These are phyloP conservation scores for Manis crassicaudata DNA, from an alignment of 2,797 vertebrate genomes.

Conservation along the genomic window DNA sequence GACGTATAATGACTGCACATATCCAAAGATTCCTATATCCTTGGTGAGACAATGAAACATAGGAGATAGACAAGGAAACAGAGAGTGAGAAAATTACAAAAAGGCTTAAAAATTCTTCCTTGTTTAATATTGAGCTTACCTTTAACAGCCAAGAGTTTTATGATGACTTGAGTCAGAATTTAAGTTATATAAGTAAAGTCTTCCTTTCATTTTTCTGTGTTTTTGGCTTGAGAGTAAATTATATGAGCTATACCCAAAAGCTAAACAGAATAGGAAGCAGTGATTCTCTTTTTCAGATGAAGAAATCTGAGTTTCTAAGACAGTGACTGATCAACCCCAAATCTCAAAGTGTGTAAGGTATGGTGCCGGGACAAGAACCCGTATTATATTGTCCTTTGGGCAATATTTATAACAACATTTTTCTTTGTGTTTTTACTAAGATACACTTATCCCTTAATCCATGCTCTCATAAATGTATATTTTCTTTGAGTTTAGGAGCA, in stretches of 20 bases:
- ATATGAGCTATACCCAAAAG: accelerated
- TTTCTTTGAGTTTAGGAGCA: neutral
- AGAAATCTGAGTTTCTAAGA: neutral
- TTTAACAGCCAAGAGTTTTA: neutral
- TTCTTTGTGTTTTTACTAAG: neutral
- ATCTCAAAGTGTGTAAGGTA: neutral
- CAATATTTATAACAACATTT: neutral
- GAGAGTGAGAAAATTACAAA: neutral
- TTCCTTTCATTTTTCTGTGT: neutral
- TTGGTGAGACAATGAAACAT: neutral
- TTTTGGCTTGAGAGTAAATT: neutral
- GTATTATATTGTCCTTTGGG: neutral
- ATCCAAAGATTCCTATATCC: neutral
- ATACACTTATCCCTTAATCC: neutral
- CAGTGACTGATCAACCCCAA: neutral
- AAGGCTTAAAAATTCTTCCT: neutral
- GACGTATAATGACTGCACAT: neutral
- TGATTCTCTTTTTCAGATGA: neutral
- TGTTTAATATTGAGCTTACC: neutral
- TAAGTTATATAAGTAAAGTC: neutral
- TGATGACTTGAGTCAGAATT: neutral
- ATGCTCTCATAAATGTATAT: neutral
- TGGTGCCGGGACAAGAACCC: neutral
- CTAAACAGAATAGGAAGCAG: neutral
- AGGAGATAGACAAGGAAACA: neutral